phyloP scores from a whole-genome alignment of 2,888 invertebrate species.

The Uloborus plumipes region DNA sequence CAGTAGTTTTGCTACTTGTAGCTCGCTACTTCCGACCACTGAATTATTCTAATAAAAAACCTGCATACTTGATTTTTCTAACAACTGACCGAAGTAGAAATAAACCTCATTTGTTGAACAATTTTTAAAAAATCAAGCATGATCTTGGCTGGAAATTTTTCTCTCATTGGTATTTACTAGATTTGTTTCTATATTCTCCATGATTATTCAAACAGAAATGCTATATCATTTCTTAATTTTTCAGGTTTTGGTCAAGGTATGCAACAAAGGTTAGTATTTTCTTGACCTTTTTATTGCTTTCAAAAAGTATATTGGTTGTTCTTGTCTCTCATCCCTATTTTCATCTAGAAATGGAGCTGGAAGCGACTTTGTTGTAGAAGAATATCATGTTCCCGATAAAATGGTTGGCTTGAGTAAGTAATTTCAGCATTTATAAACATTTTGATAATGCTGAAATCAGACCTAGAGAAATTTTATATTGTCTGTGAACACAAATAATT shows the following conservation, averaged over 20 bases:
- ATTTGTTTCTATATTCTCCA: too few species aligned
- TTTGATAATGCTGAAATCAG: background rate
- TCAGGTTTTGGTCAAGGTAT: conserved; percentile 59
- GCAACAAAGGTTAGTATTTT: conserved; percentile 55
- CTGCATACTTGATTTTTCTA: too few species aligned
- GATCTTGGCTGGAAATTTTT: too few species aligned
- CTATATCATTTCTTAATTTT: background rate
- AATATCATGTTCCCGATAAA: conserved; percentile 92
- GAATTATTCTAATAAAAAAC: too few species aligned
- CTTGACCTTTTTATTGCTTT: background rate
- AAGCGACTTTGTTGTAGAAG: conserved; percentile 76
- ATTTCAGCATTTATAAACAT: background rate
- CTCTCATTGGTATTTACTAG: too few species aligned
- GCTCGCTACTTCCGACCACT: too few species aligned
- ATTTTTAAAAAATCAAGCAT: too few species aligned
- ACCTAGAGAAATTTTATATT: too few species aligned
- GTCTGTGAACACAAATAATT: too few species aligned
- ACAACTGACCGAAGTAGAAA: too few species aligned
- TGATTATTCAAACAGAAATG: background rate
- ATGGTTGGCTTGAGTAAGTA: conserved; percentile 90
- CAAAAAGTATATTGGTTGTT: background rate
- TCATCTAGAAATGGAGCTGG: conserved; percentile 66
- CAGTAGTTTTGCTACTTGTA: too few species aligned
- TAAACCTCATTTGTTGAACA: too few species aligned
- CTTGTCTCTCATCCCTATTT: background rate